A percentile compares a stretch with the other conserved stretches of the same genome.
phyloP scores from a whole-genome alignment of 2,888 invertebrate genomes.

The Leptopilina myrica region DNA sequence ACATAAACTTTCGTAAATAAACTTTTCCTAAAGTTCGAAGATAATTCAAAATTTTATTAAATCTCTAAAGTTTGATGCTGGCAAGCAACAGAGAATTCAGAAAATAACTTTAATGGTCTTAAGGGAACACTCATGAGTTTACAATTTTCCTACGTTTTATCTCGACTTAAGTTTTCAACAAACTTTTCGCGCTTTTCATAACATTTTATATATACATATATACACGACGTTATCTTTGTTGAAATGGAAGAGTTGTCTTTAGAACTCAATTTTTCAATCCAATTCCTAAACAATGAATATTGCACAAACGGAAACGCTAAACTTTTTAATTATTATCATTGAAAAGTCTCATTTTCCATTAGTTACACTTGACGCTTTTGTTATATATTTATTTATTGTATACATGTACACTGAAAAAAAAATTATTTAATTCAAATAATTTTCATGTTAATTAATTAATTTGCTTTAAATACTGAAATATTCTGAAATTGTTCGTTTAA shows the following conservation, averaged over 20 bases:
- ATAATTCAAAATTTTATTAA: constrained; percentile 17
- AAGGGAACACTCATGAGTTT: constrained; percentile 16
- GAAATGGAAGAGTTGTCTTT: neutral
- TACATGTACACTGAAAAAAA: too few relatives aligned
- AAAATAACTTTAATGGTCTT: constrained; percentile 24
- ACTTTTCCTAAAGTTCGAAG: constrained; percentile 6
- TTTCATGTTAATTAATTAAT: too few relatives aligned
- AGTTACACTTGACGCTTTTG: neutral
- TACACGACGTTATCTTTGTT: neutral
- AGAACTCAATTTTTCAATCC: neutral
- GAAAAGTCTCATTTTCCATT: neutral
- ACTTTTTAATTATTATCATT: neutral
- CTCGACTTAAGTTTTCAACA: constrained; percentile 26
- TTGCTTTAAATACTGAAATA: too few relatives aligned
- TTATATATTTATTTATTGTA: neutral
- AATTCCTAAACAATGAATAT: neutral
- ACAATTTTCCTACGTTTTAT: constrained; percentile 26
- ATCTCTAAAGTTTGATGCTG: constrained; percentile 3
- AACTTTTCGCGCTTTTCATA: constrained; percentile 13
- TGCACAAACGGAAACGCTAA: neutral
- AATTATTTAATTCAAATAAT: too few relatives aligned
- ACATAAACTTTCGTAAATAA: constrained; percentile 7
- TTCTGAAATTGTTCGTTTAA: too few relatives aligned
- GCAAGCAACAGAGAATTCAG: neutral
- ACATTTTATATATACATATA: neutral